Conservation (phyloP, 2,113 vertebrate genomes). For the Equus przewalskii region DNA sequence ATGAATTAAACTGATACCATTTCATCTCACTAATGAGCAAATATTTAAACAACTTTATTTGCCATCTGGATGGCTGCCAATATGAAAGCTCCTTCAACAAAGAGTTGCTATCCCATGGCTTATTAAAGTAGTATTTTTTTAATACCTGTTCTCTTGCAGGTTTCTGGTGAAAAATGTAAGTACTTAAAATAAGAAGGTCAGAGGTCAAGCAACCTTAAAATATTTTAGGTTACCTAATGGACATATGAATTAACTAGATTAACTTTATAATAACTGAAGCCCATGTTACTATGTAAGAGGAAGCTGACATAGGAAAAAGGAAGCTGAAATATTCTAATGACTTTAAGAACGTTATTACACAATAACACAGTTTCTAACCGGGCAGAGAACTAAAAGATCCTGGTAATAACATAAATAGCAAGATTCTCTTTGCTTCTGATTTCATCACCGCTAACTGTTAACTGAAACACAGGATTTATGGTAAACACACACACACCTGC, state of each 20-base stretch:
- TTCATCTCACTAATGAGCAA: conserved; percentile 77
- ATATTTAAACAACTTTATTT: conserved; percentile 79
- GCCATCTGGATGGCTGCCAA: conserved; percentile 45
- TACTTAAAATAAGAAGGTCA: neutral
- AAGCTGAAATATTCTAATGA: neutral
- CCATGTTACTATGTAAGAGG: neutral
- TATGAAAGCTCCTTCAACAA: conserved; percentile 49
- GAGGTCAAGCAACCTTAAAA: conserved; percentile 25
- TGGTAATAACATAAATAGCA: neutral
- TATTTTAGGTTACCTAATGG: neutral
- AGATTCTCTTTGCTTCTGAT: neutral
- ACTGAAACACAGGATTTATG: neutral
- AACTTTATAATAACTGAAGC: neutral
- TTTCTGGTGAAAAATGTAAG: conserved; percentile 22
- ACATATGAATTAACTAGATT: conserved; percentile 16
- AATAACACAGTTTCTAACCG: neutral
- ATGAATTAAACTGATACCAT: conserved; percentile 67
- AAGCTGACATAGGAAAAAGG: neutral
- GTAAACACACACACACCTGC: neutral
- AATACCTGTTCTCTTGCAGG: neutral
- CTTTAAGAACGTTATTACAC: neutral
- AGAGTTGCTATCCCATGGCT: neutral
- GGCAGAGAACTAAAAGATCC: neutral
- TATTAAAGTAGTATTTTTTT: conserved; percentile 4
- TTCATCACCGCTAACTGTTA: neutral